Evolutionary conservation across 1,140 invertebrate genomes (phyloP).

Genomic region (Diorhabda elongata): DNA sequence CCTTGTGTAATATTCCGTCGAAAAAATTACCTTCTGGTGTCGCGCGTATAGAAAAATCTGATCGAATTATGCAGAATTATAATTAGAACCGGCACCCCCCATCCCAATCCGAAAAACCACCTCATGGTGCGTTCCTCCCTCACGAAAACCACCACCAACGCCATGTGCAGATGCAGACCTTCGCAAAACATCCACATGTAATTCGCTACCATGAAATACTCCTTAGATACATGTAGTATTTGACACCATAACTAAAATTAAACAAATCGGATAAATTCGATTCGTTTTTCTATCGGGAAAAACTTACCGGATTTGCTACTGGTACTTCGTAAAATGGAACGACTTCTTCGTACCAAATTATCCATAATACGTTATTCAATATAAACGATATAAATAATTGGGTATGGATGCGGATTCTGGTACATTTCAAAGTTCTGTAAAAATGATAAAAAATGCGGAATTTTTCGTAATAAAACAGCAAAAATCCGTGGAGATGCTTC

Average conservation of each 20-base stretch:
- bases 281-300: not conserved
- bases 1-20: too few relatives aligned
- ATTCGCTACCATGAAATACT: conserved; percentile 83
- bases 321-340: conserved; percentile 50
- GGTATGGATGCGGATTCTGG: conserved; percentile 86
- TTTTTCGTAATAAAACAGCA: not conserved
- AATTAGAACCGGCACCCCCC: conserved; percentile 66
- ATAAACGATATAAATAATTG: conserved; percentile 89
- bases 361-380: conserved; percentile 66
- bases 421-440: conserved; percentile 64
- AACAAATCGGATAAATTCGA: not conserved
- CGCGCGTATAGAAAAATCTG: conserved; percentile 52
- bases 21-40: conserved; percentile 57
- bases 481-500: not conserved
- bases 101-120: conserved; percentile 75
- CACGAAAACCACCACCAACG: conserved; percentile 67
- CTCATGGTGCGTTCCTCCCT: conserved; percentile 60
- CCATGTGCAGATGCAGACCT: conserved; percentile 82
- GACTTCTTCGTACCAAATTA: conserved; percentile 59
- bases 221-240: conserved; percentile 69
- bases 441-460: not conserved
- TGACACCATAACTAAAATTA: conserved; percentile 68
- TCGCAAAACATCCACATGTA: conserved; percentile 93
- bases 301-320: conserved; percentile 50
- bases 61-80: conserved; percentile 59